These are phyloP conservation scores for Gallinago solitaria DNA, from an alignment of 2,797 vertebrate genomes.

Conservation along the genomic window DNA sequence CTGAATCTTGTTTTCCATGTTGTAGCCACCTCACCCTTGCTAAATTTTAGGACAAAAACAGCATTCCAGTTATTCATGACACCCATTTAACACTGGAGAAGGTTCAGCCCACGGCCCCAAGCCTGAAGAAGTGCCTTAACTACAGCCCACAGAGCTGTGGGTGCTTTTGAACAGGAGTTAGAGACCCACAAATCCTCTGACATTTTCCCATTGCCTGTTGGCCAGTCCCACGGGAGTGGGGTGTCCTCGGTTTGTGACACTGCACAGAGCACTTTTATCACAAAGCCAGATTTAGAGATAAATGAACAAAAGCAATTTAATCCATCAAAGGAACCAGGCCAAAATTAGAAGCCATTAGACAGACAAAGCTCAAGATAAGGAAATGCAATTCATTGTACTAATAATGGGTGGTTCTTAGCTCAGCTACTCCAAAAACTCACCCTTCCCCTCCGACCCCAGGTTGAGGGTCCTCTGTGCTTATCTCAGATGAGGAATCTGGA, in stretches of 20 bases:
- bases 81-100: neutral
- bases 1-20: fast-evolving
- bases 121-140: neutral
- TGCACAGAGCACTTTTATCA: neutral
- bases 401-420: neutral
- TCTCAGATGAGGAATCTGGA: neutral
- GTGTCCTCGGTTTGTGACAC: neutral
- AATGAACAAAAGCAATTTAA: neutral
- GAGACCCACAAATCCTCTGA: neutral
- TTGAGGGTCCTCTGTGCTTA: neutral
- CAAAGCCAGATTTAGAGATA: neutral
- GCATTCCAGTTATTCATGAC: neutral
- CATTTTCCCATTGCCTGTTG: neutral
- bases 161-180: neutral
- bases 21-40: neutral
- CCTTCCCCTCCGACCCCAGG: neutral
- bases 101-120: neutral
- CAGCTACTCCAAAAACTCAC: neutral
- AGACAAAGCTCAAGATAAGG: neutral
- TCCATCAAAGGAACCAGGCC: neutral
- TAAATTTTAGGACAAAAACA: neutral
- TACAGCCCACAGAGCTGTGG: neutral
- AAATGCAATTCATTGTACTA: neutral
- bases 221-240: neutral
- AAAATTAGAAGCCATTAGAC: neutral